Evolutionary conservation across 2,113 vertebrate genomes (phyloP).

Genomic region (Tichodroma muraria): DNA sequence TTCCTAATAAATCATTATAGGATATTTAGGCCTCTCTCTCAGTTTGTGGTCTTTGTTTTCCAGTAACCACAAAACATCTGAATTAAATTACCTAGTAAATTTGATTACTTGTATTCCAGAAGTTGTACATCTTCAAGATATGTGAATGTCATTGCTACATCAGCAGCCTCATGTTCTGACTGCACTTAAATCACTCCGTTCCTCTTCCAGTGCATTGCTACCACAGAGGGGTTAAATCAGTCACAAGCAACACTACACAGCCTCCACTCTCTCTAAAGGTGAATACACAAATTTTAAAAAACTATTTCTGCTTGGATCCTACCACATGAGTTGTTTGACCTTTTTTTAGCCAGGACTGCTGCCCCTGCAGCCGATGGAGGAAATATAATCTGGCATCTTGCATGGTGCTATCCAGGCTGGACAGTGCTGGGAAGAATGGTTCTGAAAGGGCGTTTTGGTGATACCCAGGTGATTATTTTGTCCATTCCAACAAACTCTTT

Average conservation of each 20-base stretch:
- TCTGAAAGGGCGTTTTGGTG: neutral
- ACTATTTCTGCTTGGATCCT: neutral
- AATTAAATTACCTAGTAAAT: conserved; percentile 43
- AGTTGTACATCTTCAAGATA: conserved; percentile 54
- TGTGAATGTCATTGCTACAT: conserved; percentile 1
- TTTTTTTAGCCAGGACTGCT: neutral
- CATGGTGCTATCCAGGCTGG: neutral
- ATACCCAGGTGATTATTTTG: neutral
- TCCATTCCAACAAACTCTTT: neutral
- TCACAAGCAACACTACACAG: neutral
- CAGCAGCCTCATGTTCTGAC: neutral
- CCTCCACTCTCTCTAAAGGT: neutral
- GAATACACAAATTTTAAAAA: neutral
- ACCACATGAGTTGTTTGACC: neutral
- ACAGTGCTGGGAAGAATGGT: neutral
- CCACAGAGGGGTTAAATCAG: neutral
- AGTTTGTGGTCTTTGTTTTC: conserved; percentile 54
- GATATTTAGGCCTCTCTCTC: conserved; percentile 25
- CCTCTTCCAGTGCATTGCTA: neutral
- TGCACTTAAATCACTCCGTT: neutral
- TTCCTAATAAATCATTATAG: conserved; percentile 50
- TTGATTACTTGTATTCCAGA: conserved; percentile 37
- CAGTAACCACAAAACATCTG: conserved; percentile 56
- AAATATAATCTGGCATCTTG: neutral
- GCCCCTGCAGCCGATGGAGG: neutral